Evolutionary conservation across 2,113 vertebrate species (phyloP).

Genomic region (Pleuronectes platessa): DNA sequence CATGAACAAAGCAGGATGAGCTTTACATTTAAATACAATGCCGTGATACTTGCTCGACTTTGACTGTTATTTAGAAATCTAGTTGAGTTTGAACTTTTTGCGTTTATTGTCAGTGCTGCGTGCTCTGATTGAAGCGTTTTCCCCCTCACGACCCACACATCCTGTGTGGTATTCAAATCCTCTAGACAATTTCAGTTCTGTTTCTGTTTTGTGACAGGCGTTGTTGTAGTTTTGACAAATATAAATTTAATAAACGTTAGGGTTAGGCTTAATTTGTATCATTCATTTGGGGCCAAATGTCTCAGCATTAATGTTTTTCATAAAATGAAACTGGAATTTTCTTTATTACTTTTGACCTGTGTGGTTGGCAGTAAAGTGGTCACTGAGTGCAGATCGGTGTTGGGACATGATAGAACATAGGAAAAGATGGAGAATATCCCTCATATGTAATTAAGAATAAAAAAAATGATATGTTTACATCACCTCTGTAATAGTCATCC

Average conservation of each 20-base stretch:
- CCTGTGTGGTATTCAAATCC: conserved; percentile 8
- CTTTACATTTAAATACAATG: neutral
- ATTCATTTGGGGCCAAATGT: too few species aligned
- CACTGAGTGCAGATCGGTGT: too few species aligned
- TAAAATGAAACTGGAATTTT: too few species aligned
- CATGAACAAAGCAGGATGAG: neutral
- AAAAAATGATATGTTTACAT: neutral
- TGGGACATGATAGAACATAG: too few species aligned
- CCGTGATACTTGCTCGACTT: neutral
- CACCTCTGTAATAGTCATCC: conserved; percentile 62
- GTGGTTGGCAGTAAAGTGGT: too few species aligned
- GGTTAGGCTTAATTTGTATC: neutral
- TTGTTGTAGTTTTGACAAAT: neutral
- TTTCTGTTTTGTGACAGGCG: neutral
- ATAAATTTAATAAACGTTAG: neutral
- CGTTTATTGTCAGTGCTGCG: too few species aligned
- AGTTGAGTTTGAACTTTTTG: neutral
- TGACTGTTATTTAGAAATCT: neutral
- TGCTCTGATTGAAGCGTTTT: too few species aligned
- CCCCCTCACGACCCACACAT: neutral
- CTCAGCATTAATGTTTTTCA: too few species aligned
- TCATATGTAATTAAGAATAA: too few species aligned
- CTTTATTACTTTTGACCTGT: too few species aligned
- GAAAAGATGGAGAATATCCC: too few species aligned
- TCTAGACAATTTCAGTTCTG: neutral